Percentiles rank a stretch among this genome's conserved stretches.
These are phyloP conservation scores for Cenopis cana DNA, from an alignment of 2,888 invertebrate genomes.

Conservation along the genomic window DNA sequence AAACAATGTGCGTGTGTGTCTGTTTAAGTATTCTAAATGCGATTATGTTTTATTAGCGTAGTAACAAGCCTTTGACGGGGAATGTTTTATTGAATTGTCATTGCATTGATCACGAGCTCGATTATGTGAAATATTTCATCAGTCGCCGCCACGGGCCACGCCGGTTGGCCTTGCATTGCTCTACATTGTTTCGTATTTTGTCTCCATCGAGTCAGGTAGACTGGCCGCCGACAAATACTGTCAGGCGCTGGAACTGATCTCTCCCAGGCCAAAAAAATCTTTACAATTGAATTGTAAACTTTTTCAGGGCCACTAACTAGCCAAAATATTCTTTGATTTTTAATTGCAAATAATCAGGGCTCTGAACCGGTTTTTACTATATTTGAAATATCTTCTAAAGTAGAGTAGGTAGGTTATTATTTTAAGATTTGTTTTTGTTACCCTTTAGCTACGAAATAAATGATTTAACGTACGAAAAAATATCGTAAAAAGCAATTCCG, in stretches of 20 bases:
- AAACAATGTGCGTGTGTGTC: too few species aligned
- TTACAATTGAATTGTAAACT: background rate
- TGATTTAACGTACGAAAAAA: too few species aligned
- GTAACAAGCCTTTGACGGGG: conserved; percentile 17
- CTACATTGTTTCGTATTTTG: conserved; percentile 43
- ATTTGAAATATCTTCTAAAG: too few species aligned
- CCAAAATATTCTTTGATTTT: background rate
- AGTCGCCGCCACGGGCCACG: conserved; percentile 51
- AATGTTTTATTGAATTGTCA: conserved; percentile 39
- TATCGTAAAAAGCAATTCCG: too few species aligned
- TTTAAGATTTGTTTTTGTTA: too few species aligned
- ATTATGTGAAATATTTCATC: conserved; percentile 51
- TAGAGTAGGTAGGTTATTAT: too few species aligned
- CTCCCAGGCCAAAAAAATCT: background rate
- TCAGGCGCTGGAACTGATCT: background rate
- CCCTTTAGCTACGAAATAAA: too few species aligned
- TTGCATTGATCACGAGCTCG: conserved; percentile 52
- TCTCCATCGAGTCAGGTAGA: conserved; percentile 7
- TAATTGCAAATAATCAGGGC: background rate
- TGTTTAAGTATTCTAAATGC: background rate
- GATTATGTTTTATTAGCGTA: background rate
- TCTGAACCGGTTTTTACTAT: too few species aligned
- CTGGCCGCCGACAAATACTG: background rate
- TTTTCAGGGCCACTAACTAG: background rate
- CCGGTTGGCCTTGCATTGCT: conserved; percentile 55